Evolutionary conservation across 2,888 invertebrate genomes (phyloP), one percentile per base, ranked within the genome.

Genomic region (Ferdinandea cuprea): DNA sequence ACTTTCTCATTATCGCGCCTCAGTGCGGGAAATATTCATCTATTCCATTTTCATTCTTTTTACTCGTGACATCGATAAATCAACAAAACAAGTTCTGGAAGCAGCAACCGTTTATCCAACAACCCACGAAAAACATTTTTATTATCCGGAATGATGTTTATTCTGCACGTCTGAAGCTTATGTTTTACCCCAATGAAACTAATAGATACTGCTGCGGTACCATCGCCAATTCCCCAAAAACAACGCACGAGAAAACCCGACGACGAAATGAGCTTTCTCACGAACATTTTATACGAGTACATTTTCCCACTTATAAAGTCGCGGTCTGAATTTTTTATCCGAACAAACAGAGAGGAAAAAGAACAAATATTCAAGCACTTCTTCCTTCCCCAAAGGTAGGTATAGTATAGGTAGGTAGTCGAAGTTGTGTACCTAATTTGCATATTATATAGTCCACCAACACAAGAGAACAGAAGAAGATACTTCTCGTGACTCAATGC

Each of bases 391-490:
- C 30, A 17, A 30, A 15, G 44, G 44, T 44, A 44, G 42, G 42
- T 17, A 42, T n/a, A n/a, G n/a, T n/a, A n/a, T n/a, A n/a, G n/a
- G n/a, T n/a, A n/a, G n/a, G n/a, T n/a, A n/a, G n/a, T n/a, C n/a
- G n/a, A n/a, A n/a, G 11, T 44, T 19, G 19, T 9, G 44, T 21
- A 74, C 40, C 74, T 63, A 80, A 80, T 80, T 80, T 80, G 63
- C 80, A 80, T 80, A 80, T 74, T 80, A 80, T 74, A 56, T 80
- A 80, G 80, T 80, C 58, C 80, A 69, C 58, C n/a, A n/a, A n/a
- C n/a, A n/a, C n/a, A n/a, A n/a, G n/a, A n/a, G n/a, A 52, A 65
- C 63, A 74, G 52, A 61, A 48, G 46, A 21, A 48, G 61, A 59
- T 46, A 65, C 56, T 68, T 69, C 68, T 61, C 68, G 66, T 65